Evolutionary conservation across 2,113 vertebrate species (phyloP).

Genomic region (Strigops habroptila): DNA sequence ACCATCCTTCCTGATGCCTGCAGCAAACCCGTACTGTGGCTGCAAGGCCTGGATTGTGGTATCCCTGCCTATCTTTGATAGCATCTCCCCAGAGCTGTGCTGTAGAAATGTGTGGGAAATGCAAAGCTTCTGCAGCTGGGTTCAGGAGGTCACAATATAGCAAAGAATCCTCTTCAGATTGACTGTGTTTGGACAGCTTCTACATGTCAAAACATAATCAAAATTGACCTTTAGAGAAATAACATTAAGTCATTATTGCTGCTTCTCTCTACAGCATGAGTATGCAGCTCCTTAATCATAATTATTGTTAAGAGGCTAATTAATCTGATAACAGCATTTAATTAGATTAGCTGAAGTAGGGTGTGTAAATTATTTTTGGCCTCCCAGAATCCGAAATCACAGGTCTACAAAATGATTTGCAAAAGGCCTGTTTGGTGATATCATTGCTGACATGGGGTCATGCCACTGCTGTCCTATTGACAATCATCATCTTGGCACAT

Average conservation of each 20-base stretch:
- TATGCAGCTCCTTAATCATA: not conserved
- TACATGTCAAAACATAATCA: not conserved
- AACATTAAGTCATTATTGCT: not conserved
- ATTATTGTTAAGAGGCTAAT: slow-evolving; percentile 38
- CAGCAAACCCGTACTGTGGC: not conserved
- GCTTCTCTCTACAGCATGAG: not conserved
- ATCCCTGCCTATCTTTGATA: not conserved
- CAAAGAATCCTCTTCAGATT: not conserved
- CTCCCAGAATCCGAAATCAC: not conserved
- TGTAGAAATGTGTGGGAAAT: not conserved
- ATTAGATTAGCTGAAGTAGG: slow-evolving; percentile 29
- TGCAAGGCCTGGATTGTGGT: not conserved
- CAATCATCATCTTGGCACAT: not conserved
- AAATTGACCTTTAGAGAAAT: slow-evolving; percentile 7
- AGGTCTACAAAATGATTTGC: not conserved
- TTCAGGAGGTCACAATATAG: not conserved
- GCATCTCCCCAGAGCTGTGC: not conserved
- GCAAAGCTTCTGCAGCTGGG: not conserved
- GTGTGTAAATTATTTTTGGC: not conserved
- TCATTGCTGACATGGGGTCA: not conserved
- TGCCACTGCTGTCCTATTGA: not conserved
- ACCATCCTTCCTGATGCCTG: not conserved
- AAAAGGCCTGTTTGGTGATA: not conserved
- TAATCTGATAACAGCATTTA: slow-evolving; percentile 33
- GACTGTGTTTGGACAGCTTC: not conserved